phyloP scores from a whole-genome alignment of 92 coral and sea anemone species.

The Porites cylindrica region DNA sequence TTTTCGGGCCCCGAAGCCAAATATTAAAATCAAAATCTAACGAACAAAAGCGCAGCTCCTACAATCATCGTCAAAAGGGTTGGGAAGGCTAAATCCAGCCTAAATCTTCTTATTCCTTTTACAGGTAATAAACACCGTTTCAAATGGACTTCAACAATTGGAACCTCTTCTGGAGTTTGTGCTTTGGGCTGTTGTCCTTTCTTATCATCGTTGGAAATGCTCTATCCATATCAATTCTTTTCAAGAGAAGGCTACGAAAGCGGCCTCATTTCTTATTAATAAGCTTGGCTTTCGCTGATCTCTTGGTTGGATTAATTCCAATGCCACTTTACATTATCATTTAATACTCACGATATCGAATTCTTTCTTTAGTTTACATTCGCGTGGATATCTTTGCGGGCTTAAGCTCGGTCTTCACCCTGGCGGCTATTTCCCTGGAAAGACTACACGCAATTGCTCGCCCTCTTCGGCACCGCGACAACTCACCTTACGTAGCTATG shows the following conservation, averaged over 20 bases:
- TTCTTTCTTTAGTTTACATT: neutral
- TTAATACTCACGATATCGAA: slow-evolving; percentile 63
- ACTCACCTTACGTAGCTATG: neutral
- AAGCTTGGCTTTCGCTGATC: slow-evolving; percentile 70
- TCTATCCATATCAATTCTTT: slow-evolving; percentile 41
- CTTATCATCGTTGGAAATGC: slow-evolving; percentile 54
- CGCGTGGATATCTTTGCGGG: slow-evolving; percentile 55
- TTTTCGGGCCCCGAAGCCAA: too few species aligned
- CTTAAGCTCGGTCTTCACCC: slow-evolving; percentile 55
- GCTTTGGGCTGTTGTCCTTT: slow-evolving; percentile 36
- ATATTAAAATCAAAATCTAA: too few species aligned
- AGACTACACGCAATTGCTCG: slow-evolving; percentile 60
- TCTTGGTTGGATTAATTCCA: slow-evolving; percentile 56
- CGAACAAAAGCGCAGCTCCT: too few species aligned
- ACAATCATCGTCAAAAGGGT: too few species aligned
- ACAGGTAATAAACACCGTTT: too few species aligned
- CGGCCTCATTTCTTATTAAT: slow-evolving; percentile 60
- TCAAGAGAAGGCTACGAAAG: slow-evolving; percentile 45
- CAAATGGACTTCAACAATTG: slow-evolving; percentile 21
- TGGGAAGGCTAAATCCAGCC: too few species aligned
- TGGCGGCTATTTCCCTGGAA: slow-evolving; percentile 57
- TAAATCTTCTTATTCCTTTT: too few species aligned
- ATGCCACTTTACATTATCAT: slow-evolving; percentile 45
- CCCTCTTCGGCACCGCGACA: slow-evolving; percentile 64
- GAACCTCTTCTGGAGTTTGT: slow-evolving; percentile 51